phyloP scores from a whole-genome alignment of 2,888 invertebrate genomes.

The Parapristionchus giblindavisi region DNA sequence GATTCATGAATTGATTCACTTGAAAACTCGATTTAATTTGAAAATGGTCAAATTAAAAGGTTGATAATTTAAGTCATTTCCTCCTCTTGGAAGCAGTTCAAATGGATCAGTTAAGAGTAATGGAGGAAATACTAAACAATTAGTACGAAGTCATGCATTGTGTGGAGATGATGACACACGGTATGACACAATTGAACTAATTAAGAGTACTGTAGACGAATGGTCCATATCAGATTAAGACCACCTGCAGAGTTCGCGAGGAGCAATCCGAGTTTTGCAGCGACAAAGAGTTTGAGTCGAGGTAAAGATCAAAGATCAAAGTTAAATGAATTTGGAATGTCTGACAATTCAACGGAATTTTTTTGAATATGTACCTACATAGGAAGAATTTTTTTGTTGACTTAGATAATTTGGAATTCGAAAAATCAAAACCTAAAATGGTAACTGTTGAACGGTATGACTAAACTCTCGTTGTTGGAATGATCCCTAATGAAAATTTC shows the following conservation, averaged over 20 bases:
- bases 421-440: too few species aligned
- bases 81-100: not conserved
- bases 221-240: conserved; percentile 21
- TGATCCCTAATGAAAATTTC: too few species aligned
- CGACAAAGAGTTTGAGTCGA: conserved; percentile 36
- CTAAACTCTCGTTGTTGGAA: too few species aligned
- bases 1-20: too few species aligned
- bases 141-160: conserved; percentile 44
- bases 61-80: not conserved
- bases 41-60: too few species aligned
- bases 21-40: too few species aligned
- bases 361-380: too few species aligned
- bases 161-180: conserved; percentile 47
- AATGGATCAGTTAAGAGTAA: not conserved
- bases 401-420: too few species aligned
- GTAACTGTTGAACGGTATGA: too few species aligned
- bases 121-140: conserved; percentile 15
- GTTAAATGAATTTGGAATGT: not conserved
- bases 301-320: not conserved
- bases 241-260: conserved; percentile 36
- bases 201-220: too few species aligned
- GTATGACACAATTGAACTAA: not conserved
- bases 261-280: conserved; percentile 35
- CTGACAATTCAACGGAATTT: too few species aligned
- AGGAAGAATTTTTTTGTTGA: too few species aligned